These are phyloP conservation scores for Dusona sp. DNA, from an alignment of 2,888 invertebrate species.

Conservation along the genomic window DNA sequence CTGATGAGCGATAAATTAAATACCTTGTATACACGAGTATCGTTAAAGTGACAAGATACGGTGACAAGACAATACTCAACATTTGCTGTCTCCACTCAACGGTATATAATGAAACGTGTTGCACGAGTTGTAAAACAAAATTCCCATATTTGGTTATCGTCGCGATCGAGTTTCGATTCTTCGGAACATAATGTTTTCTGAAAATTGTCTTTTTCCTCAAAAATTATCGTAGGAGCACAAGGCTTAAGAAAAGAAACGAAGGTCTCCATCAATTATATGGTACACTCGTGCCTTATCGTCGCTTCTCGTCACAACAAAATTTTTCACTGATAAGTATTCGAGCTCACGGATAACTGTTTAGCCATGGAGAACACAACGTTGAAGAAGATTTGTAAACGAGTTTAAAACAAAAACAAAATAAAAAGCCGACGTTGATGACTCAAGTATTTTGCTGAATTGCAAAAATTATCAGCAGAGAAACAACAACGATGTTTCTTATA, in stretches of 20 bases:
- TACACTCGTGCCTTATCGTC: slow-evolving; percentile 21
- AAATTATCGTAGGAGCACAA: neutral
- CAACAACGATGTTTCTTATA: neutral
- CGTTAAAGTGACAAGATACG: neutral
- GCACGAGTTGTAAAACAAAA: neutral
- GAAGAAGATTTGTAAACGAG: neutral
- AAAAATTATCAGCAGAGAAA: neutral
- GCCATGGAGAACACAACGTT: slow-evolving; percentile 1
- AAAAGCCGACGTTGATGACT: slow-evolving; percentile 11
- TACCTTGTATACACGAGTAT: neutral
- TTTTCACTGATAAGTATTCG: slow-evolving; percentile 19
- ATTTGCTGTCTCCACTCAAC: neutral
- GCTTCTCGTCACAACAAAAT: slow-evolving; percentile 12
- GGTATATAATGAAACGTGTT: neutral
- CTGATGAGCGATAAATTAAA: slow-evolving; percentile 5
- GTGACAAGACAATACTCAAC: neutral
- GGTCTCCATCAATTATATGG: slow-evolving; percentile 3
- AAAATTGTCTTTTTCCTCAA: slow-evolving; percentile 8
- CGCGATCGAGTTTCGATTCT: slow-evolving; percentile 5
- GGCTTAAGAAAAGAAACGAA: neutral
- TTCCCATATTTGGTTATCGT: slow-evolving; percentile 17
- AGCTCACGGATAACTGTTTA: neutral
- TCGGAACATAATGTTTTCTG: neutral
- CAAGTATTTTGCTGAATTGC: slow-evolving; percentile 10
- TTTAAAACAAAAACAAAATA: neutral